Evolutionary conservation across 2,797 vertebrate genomes (phyloP).

Genomic region (Acipenser transmontanus): DNA sequence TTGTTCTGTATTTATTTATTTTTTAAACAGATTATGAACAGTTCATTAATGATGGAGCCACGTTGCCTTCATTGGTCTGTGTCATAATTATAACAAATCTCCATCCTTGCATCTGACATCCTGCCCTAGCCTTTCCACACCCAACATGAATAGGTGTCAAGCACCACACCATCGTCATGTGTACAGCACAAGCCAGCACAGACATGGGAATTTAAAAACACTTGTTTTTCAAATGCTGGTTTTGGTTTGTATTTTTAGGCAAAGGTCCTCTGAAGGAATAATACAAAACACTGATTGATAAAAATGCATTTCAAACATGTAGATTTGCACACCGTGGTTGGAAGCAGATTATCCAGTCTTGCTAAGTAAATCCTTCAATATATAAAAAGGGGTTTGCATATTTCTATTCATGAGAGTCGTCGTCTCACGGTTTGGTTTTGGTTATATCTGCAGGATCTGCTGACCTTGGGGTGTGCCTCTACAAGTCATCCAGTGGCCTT

Average conservation of each 20-base stretch:
- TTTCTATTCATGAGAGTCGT: too few species aligned
- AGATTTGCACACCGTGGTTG: constrained; percentile 88
- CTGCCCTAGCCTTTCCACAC: too few species aligned
- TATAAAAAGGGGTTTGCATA: too few species aligned
- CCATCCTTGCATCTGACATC: too few species aligned
- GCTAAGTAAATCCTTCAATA: too few species aligned
- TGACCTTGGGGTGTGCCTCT: constrained; percentile 88
- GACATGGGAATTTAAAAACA: too few species aligned
- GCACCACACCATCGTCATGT: too few species aligned
- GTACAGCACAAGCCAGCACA: too few species aligned
- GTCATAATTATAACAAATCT: constrained; percentile 81
- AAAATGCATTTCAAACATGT: constrained; percentile 65
- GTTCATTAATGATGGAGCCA: constrained; percentile 48
- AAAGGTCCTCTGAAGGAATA: constrained; percentile 87
- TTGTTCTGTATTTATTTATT: constrained; percentile 2
- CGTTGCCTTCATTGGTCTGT: constrained; percentile 78
- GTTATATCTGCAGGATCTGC: constrained; percentile 66
- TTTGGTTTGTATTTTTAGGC: constrained; percentile 50
- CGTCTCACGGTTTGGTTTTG: too few species aligned
- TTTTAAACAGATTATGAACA: constrained; percentile 69
- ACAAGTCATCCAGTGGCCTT: constrained; percentile 87
- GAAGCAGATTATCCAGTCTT: constrained; percentile 80
- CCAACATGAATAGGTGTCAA: too few species aligned
- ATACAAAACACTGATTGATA: constrained; percentile 65
- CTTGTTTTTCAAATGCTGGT: too few species aligned